Conservation (phyloP, 1,140 invertebrate species). For the Brachystomella parvula region DNA sequence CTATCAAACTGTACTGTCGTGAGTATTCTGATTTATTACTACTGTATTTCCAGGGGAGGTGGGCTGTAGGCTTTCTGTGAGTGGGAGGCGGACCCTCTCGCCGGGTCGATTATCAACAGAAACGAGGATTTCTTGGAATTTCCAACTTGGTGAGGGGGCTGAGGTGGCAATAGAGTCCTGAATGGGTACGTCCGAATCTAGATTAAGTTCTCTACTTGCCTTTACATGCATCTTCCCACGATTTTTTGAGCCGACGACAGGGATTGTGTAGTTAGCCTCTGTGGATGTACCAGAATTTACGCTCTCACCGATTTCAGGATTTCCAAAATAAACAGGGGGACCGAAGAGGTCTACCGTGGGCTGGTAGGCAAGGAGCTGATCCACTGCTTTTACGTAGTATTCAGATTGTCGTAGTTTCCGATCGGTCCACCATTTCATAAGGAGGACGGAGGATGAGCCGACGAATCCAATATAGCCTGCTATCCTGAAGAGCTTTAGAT, state of each 20-base stretch:
- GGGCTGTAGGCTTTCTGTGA: no score
- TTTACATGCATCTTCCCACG: slow-evolving; percentile 51
- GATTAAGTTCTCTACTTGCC: slow-evolving; percentile 39
- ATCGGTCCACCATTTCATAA: slow-evolving; percentile 45
- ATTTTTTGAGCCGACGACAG: slow-evolving; percentile 53
- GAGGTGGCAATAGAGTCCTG: background rate
- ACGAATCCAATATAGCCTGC: slow-evolving; percentile 47
- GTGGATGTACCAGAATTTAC: slow-evolving; percentile 50
- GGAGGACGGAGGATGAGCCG: slow-evolving; percentile 45
- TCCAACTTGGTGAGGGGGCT: background rate
- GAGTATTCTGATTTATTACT: no score
- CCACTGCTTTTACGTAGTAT: slow-evolving; percentile 52
- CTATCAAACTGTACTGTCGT: no score
- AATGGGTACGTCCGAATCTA: slow-evolving; percentile 22
- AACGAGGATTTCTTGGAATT: slow-evolving; percentile 18
- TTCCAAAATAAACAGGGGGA: slow-evolving; percentile 55
- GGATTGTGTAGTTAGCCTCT: slow-evolving; percentile 52
- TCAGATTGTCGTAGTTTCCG: slow-evolving; percentile 46
- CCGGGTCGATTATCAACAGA: slow-evolving; percentile 21
- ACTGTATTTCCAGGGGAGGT: no score
- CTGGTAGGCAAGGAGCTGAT: slow-evolving; percentile 47
- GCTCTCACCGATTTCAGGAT: slow-evolving; percentile 50
- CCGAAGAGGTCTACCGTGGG: slow-evolving; percentile 53
- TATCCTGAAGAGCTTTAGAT: slow-evolving; percentile 40
- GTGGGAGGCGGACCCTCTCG: slow-evolving; percentile 16